Evolutionary conservation across 2,797 vertebrate genomes (phyloP).

Genomic region (Gymnothorax reevesii): DNA sequence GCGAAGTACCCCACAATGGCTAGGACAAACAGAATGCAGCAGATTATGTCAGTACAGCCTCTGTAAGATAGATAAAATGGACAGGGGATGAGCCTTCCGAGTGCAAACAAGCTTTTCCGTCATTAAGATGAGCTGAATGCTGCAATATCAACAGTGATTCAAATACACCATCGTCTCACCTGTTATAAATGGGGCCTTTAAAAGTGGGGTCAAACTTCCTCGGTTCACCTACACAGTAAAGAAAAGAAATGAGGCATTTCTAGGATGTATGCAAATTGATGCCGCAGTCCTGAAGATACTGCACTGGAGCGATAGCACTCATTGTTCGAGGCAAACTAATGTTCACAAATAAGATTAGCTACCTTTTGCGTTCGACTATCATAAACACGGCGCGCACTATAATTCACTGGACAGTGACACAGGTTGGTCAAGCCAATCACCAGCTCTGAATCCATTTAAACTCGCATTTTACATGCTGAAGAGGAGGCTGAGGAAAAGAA

Average conservation of each 20-base stretch:
- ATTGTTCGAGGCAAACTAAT: not conserved
- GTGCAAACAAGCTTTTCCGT: not conserved
- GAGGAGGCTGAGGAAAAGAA: no score
- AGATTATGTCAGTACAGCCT: slow-evolving; percentile 88
- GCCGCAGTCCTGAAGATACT: not conserved
- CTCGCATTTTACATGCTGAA: no score
- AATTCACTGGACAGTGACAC: no score
- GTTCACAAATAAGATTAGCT: not conserved
- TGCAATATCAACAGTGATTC: not conserved
- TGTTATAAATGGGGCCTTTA: slow-evolving; percentile 90
- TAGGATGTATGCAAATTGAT: not conserved
- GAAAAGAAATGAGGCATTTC: slow-evolving; percentile 12
- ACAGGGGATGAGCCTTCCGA: not conserved
- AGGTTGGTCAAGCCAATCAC: no score
- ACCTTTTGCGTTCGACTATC: not conserved
- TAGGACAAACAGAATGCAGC: slow-evolving; percentile 84
- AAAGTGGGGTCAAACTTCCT: slow-evolving; percentile 89
- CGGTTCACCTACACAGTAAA: slow-evolving; percentile 75
- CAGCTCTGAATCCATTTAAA: no score
- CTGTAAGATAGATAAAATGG: slow-evolving; percentile 58
- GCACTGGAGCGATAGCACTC: not conserved
- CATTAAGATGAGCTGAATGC: not conserved
- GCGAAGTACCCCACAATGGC: slow-evolving; percentile 83
- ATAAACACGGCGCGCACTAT: no score
- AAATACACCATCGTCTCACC: slow-evolving; percentile 66